phyloP scores from a whole-genome alignment of 1,140 invertebrate genomes.

The Bombus vancouverensis region DNA sequence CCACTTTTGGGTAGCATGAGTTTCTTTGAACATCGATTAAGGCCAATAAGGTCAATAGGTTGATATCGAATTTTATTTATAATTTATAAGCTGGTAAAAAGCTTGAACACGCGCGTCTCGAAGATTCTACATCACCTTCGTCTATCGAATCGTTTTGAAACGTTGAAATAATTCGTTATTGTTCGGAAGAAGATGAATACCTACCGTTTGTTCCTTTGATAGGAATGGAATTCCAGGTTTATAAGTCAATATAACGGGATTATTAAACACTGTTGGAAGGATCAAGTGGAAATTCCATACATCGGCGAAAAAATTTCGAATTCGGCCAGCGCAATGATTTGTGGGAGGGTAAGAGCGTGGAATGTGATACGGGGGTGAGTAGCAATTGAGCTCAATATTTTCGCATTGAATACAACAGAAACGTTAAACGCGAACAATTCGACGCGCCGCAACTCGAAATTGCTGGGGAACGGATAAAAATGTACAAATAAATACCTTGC shows the following conservation, averaged over 20 bases:
- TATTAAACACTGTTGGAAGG: background rate
- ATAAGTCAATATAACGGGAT: background rate
- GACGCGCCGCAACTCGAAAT: background rate
- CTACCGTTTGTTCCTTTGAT: background rate
- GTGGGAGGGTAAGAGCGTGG: background rate
- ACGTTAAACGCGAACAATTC: constrained; percentile 9
- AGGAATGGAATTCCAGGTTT: background rate
- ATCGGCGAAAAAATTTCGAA: constrained; percentile 4
- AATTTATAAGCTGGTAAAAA: background rate
- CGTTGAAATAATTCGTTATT: background rate
- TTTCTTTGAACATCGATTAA: background rate
- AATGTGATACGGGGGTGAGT: background rate
- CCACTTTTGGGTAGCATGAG: background rate
- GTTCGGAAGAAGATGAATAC: background rate
- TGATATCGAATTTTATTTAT: background rate
- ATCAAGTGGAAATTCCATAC: constrained; percentile 6
- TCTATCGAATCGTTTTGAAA: background rate
- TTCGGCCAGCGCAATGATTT: background rate
- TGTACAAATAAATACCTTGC: background rate
- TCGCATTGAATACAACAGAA: background rate
- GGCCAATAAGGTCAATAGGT: too few species aligned
- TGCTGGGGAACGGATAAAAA: background rate
- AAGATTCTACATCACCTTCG: background rate
- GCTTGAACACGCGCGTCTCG: background rate
- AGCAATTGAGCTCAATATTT: constrained; percentile 4